A percentile compares a stretch with the other conserved stretches of the same genome.
Conservation (phyloP, 2,113 vertebrate species). For the Ammodytes marinus region DNA sequence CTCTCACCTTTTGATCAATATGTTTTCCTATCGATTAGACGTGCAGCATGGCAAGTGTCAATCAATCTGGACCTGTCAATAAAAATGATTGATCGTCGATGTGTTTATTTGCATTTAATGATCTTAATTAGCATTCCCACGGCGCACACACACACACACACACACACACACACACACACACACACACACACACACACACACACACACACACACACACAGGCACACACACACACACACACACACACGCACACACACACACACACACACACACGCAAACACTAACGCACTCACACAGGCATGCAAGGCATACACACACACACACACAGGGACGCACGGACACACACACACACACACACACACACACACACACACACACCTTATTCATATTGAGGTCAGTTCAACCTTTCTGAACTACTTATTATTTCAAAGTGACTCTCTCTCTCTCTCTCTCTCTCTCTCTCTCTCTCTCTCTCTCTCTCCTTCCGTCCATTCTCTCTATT, state of each 20-base stretch:
- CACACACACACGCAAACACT: neutral
- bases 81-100: slow-evolving; percentile 59
- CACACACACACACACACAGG: too few species aligned
- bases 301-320: neutral
- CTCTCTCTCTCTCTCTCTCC: neutral
- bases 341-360: neutral
- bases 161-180: neutral
- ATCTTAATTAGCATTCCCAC: slow-evolving; percentile 59
- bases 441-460: neutral
- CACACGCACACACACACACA: slow-evolving; percentile 3
- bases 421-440: too few species aligned
- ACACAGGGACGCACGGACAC: neutral
- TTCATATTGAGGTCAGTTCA: slow-evolving; percentile 10
- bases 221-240: neutral
- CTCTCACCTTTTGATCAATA: slow-evolving; percentile 57
- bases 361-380: slow-evolving; percentile 1
- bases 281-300: too few species aligned
- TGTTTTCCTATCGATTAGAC: slow-evolving; percentile 52
- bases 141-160: neutral
- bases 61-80: slow-evolving; percentile 58
- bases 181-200: neutral
- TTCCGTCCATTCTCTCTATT: too few species aligned
- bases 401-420: neutral
- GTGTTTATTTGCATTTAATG: slow-evolving; percentile 76
- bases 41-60: slow-evolving; percentile 51